phyloP scores from a whole-genome alignment of 2,888 invertebrate genomes.

The Dilophus febrilis region DNA sequence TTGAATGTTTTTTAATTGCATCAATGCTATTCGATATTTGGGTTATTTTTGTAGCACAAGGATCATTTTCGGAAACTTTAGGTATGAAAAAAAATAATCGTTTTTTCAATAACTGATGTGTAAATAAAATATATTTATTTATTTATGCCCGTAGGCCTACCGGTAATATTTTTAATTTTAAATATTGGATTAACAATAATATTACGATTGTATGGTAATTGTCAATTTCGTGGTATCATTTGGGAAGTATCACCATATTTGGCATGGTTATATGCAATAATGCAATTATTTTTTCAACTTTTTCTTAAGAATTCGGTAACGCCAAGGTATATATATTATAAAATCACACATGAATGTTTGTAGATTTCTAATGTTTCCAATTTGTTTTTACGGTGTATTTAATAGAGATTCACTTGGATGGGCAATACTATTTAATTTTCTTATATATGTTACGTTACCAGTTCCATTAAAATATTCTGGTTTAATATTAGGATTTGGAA shows the following conservation, averaged over 20 bases:
- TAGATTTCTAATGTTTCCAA: background rate
- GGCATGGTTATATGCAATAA: slow-evolving; percentile 40
- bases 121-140: background rate
- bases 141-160: slow-evolving; percentile 18
- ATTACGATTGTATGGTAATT: slow-evolving; percentile 19
- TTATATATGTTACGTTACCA: slow-evolving; percentile 57
- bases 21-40: slow-evolving; percentile 49
- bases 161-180: slow-evolving; percentile 25
- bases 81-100: slow-evolving; percentile 17
- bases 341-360: background rate
- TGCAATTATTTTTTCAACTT: slow-evolving; percentile 42
- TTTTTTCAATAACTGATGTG: background rate
- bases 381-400: too few relatives aligned
- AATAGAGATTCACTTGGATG: slow-evolving; percentile 52
- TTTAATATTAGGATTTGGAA: slow-evolving; percentile 38
- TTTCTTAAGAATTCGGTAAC: slow-evolving; percentile 37
- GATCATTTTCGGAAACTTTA: slow-evolving; percentile 26
- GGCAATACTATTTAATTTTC: slow-evolving; percentile 52
- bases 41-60: slow-evolving; percentile 37
- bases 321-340: slow-evolving; percentile 18
- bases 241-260: slow-evolving; percentile 37
- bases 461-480: slow-evolving; percentile 44
- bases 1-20: slow-evolving; percentile 49
- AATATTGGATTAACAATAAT: slow-evolving; percentile 21
- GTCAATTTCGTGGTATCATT: slow-evolving; percentile 26